phyloP scores from a whole-genome alignment of 1,140 invertebrate species.

The Drosophila tristis region DNA sequence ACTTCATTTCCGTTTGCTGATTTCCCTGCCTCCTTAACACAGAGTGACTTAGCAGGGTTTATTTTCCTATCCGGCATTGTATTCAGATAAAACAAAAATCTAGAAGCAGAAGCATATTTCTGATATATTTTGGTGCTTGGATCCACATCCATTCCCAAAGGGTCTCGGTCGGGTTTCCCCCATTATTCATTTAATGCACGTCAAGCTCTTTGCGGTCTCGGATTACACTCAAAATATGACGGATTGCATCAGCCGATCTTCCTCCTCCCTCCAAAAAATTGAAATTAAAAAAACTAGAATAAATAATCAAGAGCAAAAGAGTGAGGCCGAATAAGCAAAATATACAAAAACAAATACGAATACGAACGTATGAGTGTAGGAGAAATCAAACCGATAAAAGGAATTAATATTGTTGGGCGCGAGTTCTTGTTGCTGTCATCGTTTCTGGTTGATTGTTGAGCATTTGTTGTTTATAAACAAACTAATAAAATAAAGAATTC shows the following conservation, averaged over 20 bases:
- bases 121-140: no score
- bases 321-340: slow-evolving; percentile 7
- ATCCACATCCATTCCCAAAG: no score
- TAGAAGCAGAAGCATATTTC: no score
- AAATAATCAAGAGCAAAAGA: neutral
- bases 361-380: neutral
- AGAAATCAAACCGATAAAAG: slow-evolving; percentile 26
- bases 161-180: neutral
- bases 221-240: slow-evolving; percentile 30
- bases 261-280: neutral
- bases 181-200: neutral
- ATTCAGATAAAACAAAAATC: no score
- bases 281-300: neutral
- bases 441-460: no score
- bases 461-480: slow-evolving; percentile 60
- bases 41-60: neutral
- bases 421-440: slow-evolving; percentile 18
- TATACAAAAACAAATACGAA: slow-evolving; percentile 16
- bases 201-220: slow-evolving; percentile 15
- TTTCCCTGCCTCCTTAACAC: no score
- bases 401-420: slow-evolving; percentile 32
- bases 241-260: slow-evolving; percentile 60
- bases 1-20: no score
- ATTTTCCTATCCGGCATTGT: no score
- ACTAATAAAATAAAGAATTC: slow-evolving; percentile 42